Conservation (phyloP, 1,140 invertebrate genomes). For the Diorhabda sublineata region DNA sequence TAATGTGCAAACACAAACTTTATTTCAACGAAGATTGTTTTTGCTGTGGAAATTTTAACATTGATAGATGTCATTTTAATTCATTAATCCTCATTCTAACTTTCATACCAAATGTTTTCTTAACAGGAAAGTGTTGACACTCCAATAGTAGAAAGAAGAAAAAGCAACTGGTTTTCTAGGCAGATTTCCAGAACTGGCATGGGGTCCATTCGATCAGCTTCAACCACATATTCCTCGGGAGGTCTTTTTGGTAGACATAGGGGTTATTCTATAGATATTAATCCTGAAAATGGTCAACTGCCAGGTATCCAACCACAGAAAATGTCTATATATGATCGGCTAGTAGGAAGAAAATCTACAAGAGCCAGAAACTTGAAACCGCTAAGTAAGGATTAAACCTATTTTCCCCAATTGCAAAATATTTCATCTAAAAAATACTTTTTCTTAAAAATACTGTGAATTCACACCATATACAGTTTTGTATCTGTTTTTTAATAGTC, state of each 20-base stretch:
- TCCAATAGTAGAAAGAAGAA: conserved; percentile 74
- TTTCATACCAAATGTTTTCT: neutral
- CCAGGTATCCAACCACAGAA: conserved; percentile 53
- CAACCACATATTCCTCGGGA: conserved; percentile 77
- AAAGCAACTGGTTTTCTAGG: conserved; percentile 76
- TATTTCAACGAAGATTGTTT: no score
- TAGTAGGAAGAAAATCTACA: conserved; percentile 73
- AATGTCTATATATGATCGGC: conserved; percentile 74
- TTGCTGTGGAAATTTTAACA: no score
- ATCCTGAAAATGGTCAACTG: conserved; percentile 64
- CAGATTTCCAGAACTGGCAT: conserved; percentile 79
- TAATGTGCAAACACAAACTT: no score
- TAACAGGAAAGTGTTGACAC: conserved; percentile 80
- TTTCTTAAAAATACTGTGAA: no score
- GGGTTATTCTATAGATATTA: conserved; percentile 67
- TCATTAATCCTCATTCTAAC: neutral
- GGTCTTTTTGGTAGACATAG: conserved; percentile 62
- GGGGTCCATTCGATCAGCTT: conserved; percentile 76
- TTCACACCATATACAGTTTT: no score
- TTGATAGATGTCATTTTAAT: neutral
- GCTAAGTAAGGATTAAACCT: neutral
- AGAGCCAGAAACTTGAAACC: conserved; percentile 51
- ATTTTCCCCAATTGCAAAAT: no score
- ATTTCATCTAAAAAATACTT: no score
- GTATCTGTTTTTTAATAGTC: no score